Evolutionary conservation across 1,140 invertebrate genomes (phyloP), one percentile per base, ranked within the genome.

Genomic region (Caenorhabditis latens): DNA sequence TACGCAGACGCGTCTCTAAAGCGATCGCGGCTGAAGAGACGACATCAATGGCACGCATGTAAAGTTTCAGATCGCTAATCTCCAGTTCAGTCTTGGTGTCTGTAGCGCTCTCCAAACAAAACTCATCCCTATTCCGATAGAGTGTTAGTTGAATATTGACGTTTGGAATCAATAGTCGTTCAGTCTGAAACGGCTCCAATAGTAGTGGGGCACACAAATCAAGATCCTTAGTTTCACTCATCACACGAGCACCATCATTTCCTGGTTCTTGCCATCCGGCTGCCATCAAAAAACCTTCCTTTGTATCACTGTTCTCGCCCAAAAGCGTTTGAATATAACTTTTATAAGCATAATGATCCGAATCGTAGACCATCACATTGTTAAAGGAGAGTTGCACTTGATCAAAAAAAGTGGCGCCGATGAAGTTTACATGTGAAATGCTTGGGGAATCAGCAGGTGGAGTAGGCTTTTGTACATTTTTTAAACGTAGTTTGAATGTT

Each of bases 311-410:
- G 11, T 58, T 58, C n/a, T 58, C 55, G 1, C 55, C 55, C 11
- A 58, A 58, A 58, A 58, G 55, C 0, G 55, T 58, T 58, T 58
- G 55, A 19, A 58, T 58, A 58, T 58, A 58, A 58, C 14, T n/a
- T n/a, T 58, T 58, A n/a, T 58, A n/a, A n/a, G 55, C 55, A 58
- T 58, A 58, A 58, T 58, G n/a, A 11, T 58, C 13, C 14, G 55
- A 58, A n/a, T 58, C 55, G 55, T 58, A 58, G n/a, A 58, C 55
- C 19, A 58, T 14, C 14, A 58, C 55, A 58, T 58, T 58, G 55
- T 58, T 58, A n/a, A 58, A 58, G n/a, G 19, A n/a, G 1, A 58
- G 55, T 19, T 58, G 4, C 55, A 58, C 55, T 58, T 58, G 55
- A 19, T 58, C 19, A 19, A 58, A 58, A 58, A 58, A 58, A 7